These are phyloP conservation scores for Caenorhabditis drosophilae DNA, from an alignment of 2,888 invertebrate species.

Conservation along the genomic window DNA sequence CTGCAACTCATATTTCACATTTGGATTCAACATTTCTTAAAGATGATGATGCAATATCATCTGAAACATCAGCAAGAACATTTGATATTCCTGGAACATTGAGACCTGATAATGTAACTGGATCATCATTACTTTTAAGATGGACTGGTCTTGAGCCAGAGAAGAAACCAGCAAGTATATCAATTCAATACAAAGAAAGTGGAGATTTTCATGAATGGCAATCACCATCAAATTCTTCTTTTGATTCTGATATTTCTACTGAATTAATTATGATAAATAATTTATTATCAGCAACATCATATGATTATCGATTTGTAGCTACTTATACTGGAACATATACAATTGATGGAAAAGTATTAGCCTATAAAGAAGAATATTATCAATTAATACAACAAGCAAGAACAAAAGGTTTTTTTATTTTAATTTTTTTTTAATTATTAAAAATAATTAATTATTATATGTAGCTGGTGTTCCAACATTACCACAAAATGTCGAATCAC, in stretches of 20 bases:
- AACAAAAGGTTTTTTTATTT: constrained; percentile 54
- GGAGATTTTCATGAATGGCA: constrained; percentile 58
- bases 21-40: constrained; percentile 58
- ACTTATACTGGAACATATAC: constrained; percentile 53
- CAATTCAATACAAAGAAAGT: constrained; percentile 59
- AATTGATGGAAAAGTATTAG: constrained; percentile 40
- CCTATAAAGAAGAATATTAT: constrained; percentile 58
- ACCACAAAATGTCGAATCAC: constrained; percentile 55
- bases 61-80: constrained; percentile 56
- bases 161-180: constrained; percentile 50
- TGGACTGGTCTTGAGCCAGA: constrained; percentile 65
- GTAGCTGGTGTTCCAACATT: constrained; percentile 65
- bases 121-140: constrained; percentile 56
- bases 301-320: constrained; percentile 66
- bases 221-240: constrained; percentile 58
- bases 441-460: constrained; percentile 7
- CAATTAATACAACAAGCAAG: constrained; percentile 61
- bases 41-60: constrained; percentile 63
- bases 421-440: not conserved
- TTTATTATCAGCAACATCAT: constrained; percentile 61
- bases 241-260: constrained; percentile 48
- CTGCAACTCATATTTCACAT: constrained; percentile 64
- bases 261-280: constrained; percentile 23
- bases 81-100: constrained; percentile 66
- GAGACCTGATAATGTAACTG: constrained; percentile 64